Evolutionary conservation across 92 coral and sea anemone genomes (phyloP).

Genomic region (Metridium senile): DNA sequence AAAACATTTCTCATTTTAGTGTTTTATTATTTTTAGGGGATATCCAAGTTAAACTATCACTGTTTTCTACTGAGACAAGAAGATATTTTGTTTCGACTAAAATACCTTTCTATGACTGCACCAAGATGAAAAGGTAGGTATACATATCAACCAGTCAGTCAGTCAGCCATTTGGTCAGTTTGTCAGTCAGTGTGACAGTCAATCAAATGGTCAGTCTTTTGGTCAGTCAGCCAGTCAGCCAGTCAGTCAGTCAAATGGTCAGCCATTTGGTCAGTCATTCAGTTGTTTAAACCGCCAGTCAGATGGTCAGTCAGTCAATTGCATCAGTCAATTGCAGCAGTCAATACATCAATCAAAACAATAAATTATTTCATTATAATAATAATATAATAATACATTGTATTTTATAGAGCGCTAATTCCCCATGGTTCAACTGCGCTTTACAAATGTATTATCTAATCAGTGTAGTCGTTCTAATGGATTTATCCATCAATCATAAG

Average conservation of each 20-base stretch:
- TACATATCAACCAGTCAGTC: not conserved
- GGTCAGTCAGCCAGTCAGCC: not conserved
- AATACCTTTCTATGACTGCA: conserved; percentile 56
- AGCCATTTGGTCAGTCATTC: not conserved
- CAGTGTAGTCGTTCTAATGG: too few relatives aligned
- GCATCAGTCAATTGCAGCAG: not conserved
- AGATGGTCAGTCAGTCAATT: not conserved
- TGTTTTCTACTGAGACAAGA: conserved; percentile 60
- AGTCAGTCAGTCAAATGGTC: not conserved
- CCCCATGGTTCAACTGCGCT: too few relatives aligned
- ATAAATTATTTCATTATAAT: too few relatives aligned
- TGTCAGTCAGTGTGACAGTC: not conserved
- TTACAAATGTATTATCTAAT: too few relatives aligned
- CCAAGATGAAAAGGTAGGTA: conserved; percentile 46
- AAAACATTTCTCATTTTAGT: not conserved
- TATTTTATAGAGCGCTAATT: too few relatives aligned
- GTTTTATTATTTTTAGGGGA: conserved; percentile 40
- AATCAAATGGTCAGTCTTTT: not conserved
- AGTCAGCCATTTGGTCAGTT: not conserved
- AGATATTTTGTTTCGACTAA: conserved; percentile 33
- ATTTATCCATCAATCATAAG: too few relatives aligned
- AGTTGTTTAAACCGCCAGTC: not conserved
- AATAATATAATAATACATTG: too few relatives aligned
- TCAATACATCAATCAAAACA: not conserved
- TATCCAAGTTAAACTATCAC: conserved; percentile 53